Base-by-base conservation (phyloP, 2,888 invertebrate species). In the Eulithis prunata region DNA sequence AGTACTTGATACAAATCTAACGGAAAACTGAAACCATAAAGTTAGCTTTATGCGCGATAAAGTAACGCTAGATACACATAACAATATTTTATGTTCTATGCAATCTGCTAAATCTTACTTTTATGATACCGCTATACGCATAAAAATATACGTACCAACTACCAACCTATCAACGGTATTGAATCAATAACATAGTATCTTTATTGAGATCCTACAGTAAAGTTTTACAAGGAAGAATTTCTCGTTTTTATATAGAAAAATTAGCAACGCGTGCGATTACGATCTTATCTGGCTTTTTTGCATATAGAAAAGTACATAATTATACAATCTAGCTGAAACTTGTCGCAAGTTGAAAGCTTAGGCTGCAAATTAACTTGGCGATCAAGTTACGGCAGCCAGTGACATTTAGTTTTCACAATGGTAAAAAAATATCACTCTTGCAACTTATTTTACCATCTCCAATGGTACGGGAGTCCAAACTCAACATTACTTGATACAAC, bases 71-170 rank as follows among this genome's bases (percentile, higher is more conserved):
- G 79, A 81, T 88, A 84, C 85, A 87, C 86, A 87, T 91, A 90
- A 91, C 87, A 86, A 89, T 91, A 88, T 90, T 92, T 91, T 90
- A 92, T 89, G 87, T 80, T 77, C 78, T 77, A 79, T 76, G 86
- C 86, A 88, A 89, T 90, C 89, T 88, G 87, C 86, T 85, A 85
- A 87, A 90, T 89, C 87, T 87, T 84, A 85, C 84, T 87, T 90
- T 89, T 90, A 90, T 88, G 80, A 81, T 75, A 75, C n/a, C n/a
- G n/a, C 73, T 63, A 54, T 65, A 21, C 21, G 41, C 57, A 43
- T 57, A 49, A 49, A 36, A 66, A 10, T 8, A 11, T 21, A 21
- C 21, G 1, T 21, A 21, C 21, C 21, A 21, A 5, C 38, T 38
- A 5, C 5, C 38, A 7, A n/a, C 52, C 38, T 38, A 62, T 64